Percentiles rank a stretch among this genome's conserved stretches.
phyloP scores from a whole-genome alignment of 2,888 invertebrate species.

The Tethea ocularis region DNA sequence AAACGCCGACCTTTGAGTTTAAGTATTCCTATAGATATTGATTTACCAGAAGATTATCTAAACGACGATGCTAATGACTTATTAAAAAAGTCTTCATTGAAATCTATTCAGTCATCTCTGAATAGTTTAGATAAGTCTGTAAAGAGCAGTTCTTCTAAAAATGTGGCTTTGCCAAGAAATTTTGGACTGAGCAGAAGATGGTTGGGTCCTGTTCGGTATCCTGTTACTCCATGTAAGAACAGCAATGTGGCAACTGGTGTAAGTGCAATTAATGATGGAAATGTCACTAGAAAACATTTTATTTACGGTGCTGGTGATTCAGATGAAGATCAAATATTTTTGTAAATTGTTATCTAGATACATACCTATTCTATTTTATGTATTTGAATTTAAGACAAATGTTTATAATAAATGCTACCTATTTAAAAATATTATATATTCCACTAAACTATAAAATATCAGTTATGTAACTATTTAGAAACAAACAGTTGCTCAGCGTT shows the following conservation, averaged over 20 bases:
- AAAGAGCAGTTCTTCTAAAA: constrained; percentile 63
- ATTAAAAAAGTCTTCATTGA: constrained; percentile 63
- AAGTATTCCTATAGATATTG: constrained; percentile 70
- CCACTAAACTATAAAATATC: no score
- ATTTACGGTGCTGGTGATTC: constrained; percentile 80
- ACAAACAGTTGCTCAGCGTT: no score
- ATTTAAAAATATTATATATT: constrained; percentile 9
- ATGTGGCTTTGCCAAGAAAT: constrained; percentile 83
- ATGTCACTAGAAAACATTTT: constrained; percentile 72
- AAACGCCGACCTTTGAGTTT: constrained; percentile 76
- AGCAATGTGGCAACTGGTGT: constrained; percentile 47
- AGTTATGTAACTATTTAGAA: no score
- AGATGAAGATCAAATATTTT: constrained; percentile 87
- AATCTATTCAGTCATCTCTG: constrained; percentile 71
- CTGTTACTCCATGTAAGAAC: constrained; percentile 86
- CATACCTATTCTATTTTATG: constrained; percentile 31
- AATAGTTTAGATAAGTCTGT: constrained; percentile 66
- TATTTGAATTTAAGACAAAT: constrained; percentile 21
- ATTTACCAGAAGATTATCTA: constrained; percentile 66
- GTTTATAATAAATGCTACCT: constrained; percentile 35
- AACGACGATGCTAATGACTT: constrained; percentile 52
- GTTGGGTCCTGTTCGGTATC: constrained; percentile 86
- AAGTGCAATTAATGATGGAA: constrained; percentile 63
- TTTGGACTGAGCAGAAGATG: constrained; percentile 84
- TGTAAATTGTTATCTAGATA: constrained; percentile 55